Base-by-base conservation (phyloP, 2,888 invertebrate genomes). In the Pherbina coryleti region DNA sequence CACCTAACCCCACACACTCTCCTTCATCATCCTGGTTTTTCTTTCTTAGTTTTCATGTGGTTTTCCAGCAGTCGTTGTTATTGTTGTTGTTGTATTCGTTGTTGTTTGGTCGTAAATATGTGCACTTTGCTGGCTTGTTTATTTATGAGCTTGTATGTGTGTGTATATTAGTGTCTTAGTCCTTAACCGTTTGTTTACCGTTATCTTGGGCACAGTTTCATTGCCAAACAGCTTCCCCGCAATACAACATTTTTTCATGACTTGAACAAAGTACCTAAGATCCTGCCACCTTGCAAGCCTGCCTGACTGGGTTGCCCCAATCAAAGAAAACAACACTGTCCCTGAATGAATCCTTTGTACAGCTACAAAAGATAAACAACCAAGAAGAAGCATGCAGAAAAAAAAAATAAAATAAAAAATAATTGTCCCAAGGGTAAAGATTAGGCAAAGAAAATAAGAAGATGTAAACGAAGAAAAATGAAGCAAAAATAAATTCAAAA, bases 351-450 rank as follows among this genome's bases (percentile, higher is more conserved):
- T 84, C 84, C 85, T 87, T 86, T 85, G 86, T 85, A 83, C 62
- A 70, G 37, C 79, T 34, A 74, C 80, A 78, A 80, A 83, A 44
- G 86, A 86, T 85, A 85, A 86, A 85, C 51, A 73, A 80, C 55
- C 19, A n/a, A 49, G 73, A 37, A 17, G 28, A 44, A 75, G 72
- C 34, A 55, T n/a, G 66, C 57, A 79, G 64, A 22, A 78, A 51
- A 55, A 51, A 55, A 62, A 75, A 19, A 44, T 11, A 60, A 60
- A 60, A 55, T 84, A 85, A 86, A 85, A 86, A 86, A 84, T 86
- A 86, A 87, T 86, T 86, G 86, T 86, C 86, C 87, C 86, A 80
- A 84, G 87, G 86, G 86, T 83, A 81, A 85, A 87, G 87, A 86
- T 86, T 87, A 86, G 86, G 84, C 83, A 72, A 86, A 85, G 84